Base-by-base conservation (phyloP, 2,113 vertebrate genomes). In the Trinectes maculatus region DNA sequence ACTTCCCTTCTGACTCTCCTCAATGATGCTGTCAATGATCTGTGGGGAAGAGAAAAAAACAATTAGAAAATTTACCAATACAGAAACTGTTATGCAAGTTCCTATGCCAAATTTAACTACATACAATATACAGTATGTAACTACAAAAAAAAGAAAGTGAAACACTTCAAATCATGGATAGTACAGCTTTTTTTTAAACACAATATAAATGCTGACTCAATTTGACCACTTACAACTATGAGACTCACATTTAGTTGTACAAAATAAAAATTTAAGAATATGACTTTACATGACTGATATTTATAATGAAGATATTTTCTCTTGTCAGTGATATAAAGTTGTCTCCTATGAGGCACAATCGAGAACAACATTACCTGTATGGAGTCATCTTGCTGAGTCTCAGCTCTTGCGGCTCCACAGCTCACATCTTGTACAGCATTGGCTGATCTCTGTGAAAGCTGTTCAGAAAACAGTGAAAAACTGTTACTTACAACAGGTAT, bases 1-100 rank as follows among this genome's bases (percentile, higher is more conserved):
- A 8, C 79, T 91, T 60, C 85, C 94, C 75, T 96, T 97, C 75
- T 98, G 94, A 88, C 95, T 96, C 89, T 98, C 96, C 85, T 98
- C 94, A 75, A 99, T 97, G 89, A 98, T 99, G 92, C 95, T 96
- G 85, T 98, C 96, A 72, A 99, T 98, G 67, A 99, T 99, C 97
- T 98, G 73, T 19, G 63, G 84, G 40, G 10, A 84, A 83, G 55
- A 83, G 53, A 84, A 26, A 48, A 70, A 12, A 48, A 29, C 3
- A 51, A 24, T 44, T 44, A 3, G 2, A 28, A 7, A 0, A 44
- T 44, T 36, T n/a, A 42, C 43, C 7, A 62, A 60, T 7, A 57
- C 2, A 13, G 9, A 31, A 65, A 15, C 18, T 10, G 24, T 22
- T 5, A 42, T 25, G 6, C 26, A 61, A 36, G 22, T 19, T 64